Conservation (phyloP, 2,113 vertebrate genomes). For the Scatophagus argus region DNA sequence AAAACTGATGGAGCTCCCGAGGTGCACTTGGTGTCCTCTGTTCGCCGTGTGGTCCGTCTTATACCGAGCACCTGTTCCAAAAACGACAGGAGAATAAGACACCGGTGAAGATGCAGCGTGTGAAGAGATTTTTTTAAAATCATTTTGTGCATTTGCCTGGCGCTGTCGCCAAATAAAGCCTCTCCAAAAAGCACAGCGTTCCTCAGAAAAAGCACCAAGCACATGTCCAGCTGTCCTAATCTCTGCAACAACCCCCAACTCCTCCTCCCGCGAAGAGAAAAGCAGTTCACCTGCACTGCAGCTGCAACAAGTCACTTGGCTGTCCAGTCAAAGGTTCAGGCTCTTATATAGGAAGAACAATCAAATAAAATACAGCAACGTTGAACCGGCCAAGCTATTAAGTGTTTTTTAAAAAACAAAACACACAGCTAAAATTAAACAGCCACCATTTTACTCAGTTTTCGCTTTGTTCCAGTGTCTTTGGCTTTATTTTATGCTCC, state of each 20-base stretch:
- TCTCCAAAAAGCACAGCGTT: constrained; percentile 73
- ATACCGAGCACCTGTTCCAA: constrained; percentile 65
- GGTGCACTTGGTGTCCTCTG: constrained; percentile 65
- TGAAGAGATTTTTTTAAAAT: too few relatives aligned
- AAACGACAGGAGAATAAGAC: constrained; percentile 21
- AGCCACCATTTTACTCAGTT: background rate
- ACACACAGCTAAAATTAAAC: background rate
- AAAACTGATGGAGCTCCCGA: constrained; percentile 72
- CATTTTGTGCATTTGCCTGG: constrained; percentile 13
- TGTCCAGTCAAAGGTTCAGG: background rate
- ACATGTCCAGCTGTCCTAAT: constrained; percentile 83
- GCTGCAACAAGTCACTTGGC: constrained; percentile 82
- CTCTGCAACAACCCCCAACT: too few relatives aligned
- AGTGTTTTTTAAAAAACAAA: background rate
- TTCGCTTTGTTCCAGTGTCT: background rate
- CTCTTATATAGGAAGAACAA: background rate
- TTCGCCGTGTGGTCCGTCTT: constrained; percentile 45
- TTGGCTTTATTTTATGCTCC: background rate
- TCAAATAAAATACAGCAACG: background rate
- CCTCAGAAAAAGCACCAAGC: constrained; percentile 77
- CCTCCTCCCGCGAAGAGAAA: constrained; percentile 25
- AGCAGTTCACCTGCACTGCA: constrained; percentile 70
- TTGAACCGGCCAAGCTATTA: background rate
- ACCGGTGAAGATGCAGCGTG: constrained; percentile 6
- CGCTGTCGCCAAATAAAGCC: constrained; percentile 59